Percentiles rank a stretch among this genome's conserved stretches.
These are phyloP conservation scores for Cynopterus brachyotis DNA, from an alignment of 2,113 vertebrate species.

Conservation along the genomic window DNA sequence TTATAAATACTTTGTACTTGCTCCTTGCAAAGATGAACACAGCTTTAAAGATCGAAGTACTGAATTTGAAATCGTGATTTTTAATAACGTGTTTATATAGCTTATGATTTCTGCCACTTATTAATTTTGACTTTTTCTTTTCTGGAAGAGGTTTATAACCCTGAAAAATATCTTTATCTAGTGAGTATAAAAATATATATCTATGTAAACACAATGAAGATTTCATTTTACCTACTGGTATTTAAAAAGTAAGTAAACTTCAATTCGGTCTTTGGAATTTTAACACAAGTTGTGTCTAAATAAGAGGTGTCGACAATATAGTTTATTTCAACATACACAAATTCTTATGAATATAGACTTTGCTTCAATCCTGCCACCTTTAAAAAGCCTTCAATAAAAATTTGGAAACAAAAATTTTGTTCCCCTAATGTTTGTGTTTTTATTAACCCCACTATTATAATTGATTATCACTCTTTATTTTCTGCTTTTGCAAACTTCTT, in stretches of 20 bases:
- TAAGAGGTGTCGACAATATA: neutral
- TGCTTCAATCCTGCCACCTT: neutral
- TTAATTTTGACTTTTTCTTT: constrained; percentile 13
- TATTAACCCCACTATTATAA: neutral
- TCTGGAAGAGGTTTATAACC: neutral
- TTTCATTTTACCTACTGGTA: neutral
- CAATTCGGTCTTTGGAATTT: neutral
- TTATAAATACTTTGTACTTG: constrained; percentile 45
- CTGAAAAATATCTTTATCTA: neutral
- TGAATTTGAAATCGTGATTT: constrained; percentile 13
- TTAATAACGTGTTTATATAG: neutral
- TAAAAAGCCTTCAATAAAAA: neutral
- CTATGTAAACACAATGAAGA: neutral
- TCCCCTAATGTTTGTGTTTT: neutral
- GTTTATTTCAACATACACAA: neutral
- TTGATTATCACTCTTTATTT: neutral
- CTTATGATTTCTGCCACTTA: neutral
- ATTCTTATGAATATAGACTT: neutral
- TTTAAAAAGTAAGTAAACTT: constrained; percentile 40
- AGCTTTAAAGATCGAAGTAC: neutral
- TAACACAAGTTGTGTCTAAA: neutral
- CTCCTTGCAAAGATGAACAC: neutral
- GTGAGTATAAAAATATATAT: neutral
- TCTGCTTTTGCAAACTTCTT: neutral
- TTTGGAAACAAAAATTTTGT: neutral